phyloP scores from a whole-genome alignment of 2,797 vertebrate genomes.

The Spea hammondii region DNA sequence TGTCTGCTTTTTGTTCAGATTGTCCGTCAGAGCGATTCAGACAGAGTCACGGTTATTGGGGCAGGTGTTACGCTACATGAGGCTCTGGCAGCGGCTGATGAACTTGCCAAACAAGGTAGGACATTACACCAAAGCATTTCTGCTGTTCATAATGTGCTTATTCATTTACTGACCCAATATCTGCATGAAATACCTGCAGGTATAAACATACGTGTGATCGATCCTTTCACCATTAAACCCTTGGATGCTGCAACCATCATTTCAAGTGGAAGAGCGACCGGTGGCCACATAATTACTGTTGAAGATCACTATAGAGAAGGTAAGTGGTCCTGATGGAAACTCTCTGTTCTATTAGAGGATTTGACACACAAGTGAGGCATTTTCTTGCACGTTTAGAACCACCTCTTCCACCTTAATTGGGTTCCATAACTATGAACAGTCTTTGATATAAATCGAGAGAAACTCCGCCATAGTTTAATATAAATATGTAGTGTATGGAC shows the following conservation, averaged over 20 bases:
- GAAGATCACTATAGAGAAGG: slow-evolving; percentile 90
- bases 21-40: slow-evolving; percentile 70
- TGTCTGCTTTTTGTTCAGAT: slow-evolving; percentile 65
- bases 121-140: neutral
- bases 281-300: slow-evolving; percentile 81
- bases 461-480: too few species aligned
- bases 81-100: slow-evolving; percentile 75
- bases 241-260: slow-evolving; percentile 80
- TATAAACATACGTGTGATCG: slow-evolving; percentile 77
- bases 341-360: too few species aligned
- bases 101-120: slow-evolving; percentile 76
- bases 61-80: slow-evolving; percentile 86
- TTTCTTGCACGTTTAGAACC: too few species aligned
- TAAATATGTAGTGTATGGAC: neutral
- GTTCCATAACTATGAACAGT: too few species aligned
- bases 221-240: slow-evolving; percentile 89
- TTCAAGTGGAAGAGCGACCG: slow-evolving; percentile 73
- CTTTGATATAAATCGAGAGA: too few species aligned
- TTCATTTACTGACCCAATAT: neutral
- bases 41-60: slow-evolving; percentile 80
- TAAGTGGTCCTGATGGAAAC: slow-evolving; percentile 42
- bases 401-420: neutral
- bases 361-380: too few species aligned
- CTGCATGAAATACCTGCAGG: slow-evolving; percentile 58
- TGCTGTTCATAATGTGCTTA: neutral